Percentiles rank a stretch among this genome's conserved stretches.
Conservation (phyloP, 2,797 vertebrate genomes). For the Parotocinclus haroldoi region DNA sequence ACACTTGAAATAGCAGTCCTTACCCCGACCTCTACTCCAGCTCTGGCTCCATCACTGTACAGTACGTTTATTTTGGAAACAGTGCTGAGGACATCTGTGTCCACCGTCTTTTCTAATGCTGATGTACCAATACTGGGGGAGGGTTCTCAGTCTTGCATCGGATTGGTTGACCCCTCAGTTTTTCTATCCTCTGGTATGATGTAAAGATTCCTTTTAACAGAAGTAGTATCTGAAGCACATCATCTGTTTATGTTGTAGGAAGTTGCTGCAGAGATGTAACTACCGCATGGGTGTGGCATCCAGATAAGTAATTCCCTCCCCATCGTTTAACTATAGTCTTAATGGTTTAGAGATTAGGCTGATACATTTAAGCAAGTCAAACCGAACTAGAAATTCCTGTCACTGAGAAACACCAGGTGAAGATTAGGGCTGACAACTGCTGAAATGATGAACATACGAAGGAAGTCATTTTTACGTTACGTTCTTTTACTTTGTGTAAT, state of each 20-base stretch:
- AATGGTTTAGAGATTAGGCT: constrained; percentile 13
- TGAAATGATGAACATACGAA: too few relatives aligned
- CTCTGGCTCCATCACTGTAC: constrained; percentile 21
- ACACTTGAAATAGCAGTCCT: constrained; percentile 31
- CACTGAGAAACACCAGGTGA: too few relatives aligned
- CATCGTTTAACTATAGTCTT: constrained; percentile 17
- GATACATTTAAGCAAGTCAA: constrained; percentile 12
- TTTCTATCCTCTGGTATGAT: constrained; percentile 1
- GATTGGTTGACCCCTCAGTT: constrained; percentile 5
- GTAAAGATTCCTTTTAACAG: background rate
- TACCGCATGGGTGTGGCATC: constrained; percentile 17
- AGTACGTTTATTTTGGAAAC: constrained; percentile 47
- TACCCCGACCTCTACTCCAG: constrained; percentile 22
- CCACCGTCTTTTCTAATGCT: constrained; percentile 38
- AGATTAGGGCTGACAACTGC: too few relatives aligned
- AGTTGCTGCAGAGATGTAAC: constrained; percentile 11
- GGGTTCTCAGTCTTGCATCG: constrained; percentile 14
- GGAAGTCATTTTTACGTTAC: too few relatives aligned
- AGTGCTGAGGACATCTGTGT: constrained; percentile 31
- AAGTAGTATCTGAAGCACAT: background rate
- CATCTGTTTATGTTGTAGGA: background rate
- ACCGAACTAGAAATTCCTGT: constrained; percentile 16
- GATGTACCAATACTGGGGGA: constrained; percentile 33
- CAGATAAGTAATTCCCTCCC: constrained; percentile 24
- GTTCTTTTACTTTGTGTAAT: too few relatives aligned